A percentile compares a stretch with the other conserved stretches of the same genome.
phyloP scores from a whole-genome alignment of 2,797 vertebrate species.

The Amphiprion clarkii region DNA sequence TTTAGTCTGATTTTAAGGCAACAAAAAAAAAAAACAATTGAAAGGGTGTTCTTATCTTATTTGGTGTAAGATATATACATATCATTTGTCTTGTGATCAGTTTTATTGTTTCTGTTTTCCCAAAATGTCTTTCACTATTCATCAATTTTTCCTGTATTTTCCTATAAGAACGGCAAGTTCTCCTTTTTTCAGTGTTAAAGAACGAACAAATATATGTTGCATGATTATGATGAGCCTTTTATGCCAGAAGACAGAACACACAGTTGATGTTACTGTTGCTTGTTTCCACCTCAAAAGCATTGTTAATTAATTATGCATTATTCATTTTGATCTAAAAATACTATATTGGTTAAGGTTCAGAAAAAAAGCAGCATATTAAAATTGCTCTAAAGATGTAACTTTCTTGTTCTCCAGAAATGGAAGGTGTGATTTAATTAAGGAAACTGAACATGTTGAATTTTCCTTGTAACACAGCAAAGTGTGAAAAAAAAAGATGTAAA shows the following conservation, averaged over 20 bases:
- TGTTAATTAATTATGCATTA: conserved; percentile 22
- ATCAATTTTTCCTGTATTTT: background rate
- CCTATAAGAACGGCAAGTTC: background rate
- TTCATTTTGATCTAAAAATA: conserved; percentile 31
- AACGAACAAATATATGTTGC: background rate
- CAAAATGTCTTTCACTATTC: background rate
- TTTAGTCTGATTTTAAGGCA: background rate
- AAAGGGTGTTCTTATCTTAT: background rate
- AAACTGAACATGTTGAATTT: conserved; percentile 11
- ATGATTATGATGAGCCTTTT: background rate
- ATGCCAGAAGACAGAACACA: background rate
- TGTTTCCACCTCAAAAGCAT: background rate
- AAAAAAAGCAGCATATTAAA: conserved; percentile 10
- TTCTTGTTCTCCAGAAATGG: conserved; percentile 21
- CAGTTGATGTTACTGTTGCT: conserved; percentile 3
- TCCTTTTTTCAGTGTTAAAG: background rate
- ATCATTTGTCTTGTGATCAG: background rate
- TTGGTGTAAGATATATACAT: background rate
- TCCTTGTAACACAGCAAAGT: conserved; percentile 19
- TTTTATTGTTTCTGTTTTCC: background rate
- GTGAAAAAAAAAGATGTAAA: conserved; percentile 5
- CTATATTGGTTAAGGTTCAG: background rate
- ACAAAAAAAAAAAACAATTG: background rate
- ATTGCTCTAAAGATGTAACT: conserved; percentile 7
- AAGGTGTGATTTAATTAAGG: conserved; percentile 42